These are phyloP conservation scores for Drosophila colorata DNA, from an alignment of 2,888 invertebrate genomes.

Conservation along the genomic window DNA sequence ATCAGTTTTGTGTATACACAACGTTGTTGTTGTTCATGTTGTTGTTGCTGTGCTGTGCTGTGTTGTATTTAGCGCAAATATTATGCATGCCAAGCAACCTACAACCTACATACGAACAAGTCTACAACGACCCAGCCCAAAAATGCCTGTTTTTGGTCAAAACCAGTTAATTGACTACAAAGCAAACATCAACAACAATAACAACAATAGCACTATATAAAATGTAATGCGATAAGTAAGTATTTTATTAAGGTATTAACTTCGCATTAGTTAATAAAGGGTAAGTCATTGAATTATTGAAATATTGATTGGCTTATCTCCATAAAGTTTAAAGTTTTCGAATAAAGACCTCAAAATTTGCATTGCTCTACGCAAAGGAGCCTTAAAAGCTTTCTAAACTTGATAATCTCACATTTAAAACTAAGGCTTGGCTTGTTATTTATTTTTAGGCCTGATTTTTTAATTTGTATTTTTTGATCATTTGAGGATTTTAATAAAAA, in stretches of 20 bases:
- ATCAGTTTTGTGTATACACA: slow-evolving; percentile 2
- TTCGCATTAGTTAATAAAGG: slow-evolving; percentile 1
- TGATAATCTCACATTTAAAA: too few species aligned
- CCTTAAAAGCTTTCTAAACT: too few species aligned
- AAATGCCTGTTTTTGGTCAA: slow-evolving; percentile 59
- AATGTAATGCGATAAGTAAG: slow-evolving; percentile 9
- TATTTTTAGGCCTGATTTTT: too few species aligned
- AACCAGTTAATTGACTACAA: slow-evolving; percentile 55
- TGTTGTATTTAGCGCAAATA: slow-evolving; percentile 39
- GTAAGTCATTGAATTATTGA: neutral
- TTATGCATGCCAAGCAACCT: slow-evolving; percentile 40
- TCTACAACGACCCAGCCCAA: slow-evolving; percentile 39
- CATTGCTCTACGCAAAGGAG: too few species aligned
- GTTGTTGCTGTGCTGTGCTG: slow-evolving; percentile 11
- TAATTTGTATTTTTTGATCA: too few species aligned
- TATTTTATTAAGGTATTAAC: slow-evolving; percentile 7
- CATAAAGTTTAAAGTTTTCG: too few species aligned
- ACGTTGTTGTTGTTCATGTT: slow-evolving; percentile 12
- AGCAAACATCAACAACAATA: slow-evolving; percentile 16
- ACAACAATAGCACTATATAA: slow-evolving; percentile 7
- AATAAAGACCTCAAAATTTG: too few species aligned
- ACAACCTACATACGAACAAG: slow-evolving; percentile 52
- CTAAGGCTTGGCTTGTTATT: too few species aligned
- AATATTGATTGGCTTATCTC: too few species aligned
- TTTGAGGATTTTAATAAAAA: too few species aligned